These are phyloP conservation scores for Aepyceros melampus DNA, from an alignment of 2,113 vertebrate species.

Conservation along the genomic window DNA sequence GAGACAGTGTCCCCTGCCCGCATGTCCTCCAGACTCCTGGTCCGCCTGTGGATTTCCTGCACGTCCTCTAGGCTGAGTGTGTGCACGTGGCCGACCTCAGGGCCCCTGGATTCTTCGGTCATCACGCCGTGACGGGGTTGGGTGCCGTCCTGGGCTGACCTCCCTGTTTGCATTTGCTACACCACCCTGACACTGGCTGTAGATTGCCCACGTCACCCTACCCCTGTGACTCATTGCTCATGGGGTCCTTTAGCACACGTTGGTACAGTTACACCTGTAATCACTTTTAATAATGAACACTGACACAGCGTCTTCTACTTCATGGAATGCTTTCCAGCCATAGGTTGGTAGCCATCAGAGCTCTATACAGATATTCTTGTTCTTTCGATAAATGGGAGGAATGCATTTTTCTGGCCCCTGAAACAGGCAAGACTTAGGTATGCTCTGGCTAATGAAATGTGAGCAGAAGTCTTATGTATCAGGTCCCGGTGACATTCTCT, in stretches of 20 bases:
- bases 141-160: no score
- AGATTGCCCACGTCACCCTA: not conserved
- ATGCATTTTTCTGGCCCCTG: not conserved
- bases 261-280: rapidly evolving
- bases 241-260: not conserved
- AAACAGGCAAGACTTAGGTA: not conserved
- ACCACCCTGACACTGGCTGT: not conserved
- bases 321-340: not conserved
- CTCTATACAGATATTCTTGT: not conserved
- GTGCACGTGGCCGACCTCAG: rapidly evolving
- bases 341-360: not conserved
- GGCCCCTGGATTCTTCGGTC: not conserved
- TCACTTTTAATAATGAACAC: not conserved
- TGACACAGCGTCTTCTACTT: rapidly evolving
- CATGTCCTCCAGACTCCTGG: not conserved
- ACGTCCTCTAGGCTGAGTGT: not conserved
- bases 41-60: not conserved
- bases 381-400: not conserved
- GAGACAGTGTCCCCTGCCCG: not conserved
- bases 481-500: not conserved
- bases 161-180: not conserved
- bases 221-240: rapidly evolving
- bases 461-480: not conserved
- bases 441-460: not conserved
- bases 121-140: rapidly evolving